These are phyloP conservation scores for Liasis olivaceus DNA, from an alignment of 2,797 vertebrate genomes.

Conservation along the genomic window DNA sequence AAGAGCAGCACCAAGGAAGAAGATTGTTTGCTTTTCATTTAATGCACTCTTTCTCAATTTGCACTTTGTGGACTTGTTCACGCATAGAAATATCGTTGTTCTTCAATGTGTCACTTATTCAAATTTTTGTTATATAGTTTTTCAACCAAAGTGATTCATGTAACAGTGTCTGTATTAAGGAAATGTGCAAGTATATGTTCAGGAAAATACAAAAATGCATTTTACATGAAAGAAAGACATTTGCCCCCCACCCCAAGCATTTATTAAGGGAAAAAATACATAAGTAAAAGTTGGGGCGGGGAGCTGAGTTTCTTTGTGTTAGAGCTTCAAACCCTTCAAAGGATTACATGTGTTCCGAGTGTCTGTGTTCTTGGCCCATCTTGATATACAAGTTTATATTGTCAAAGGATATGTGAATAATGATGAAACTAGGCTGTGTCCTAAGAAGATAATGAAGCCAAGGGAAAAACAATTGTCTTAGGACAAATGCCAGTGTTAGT, in stretches of 20 bases:
- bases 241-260: too few relatives aligned
- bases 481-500: conserved; percentile 42
- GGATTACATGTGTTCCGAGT: background rate
- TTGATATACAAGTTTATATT: background rate
- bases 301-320: background rate
- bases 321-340: background rate
- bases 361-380: background rate
- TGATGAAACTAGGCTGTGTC: background rate
- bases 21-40: background rate
- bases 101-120: background rate
- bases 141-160: background rate
- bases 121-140: background rate
- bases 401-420: background rate
- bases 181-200: background rate
- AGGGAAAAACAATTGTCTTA: conserved; percentile 37
- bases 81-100: background rate
- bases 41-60: background rate
- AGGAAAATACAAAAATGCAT: too few relatives aligned
- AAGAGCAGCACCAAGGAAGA: background rate
- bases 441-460: conserved; percentile 16
- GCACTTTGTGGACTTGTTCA: background rate
- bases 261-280: too few relatives aligned
- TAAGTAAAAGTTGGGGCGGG: background rate
- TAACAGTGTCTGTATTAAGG: background rate
- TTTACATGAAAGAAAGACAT: too few relatives aligned